These are phyloP conservation scores for Macrobrachium rosenbergii DNA, from an alignment of 1,140 invertebrate species.

Conservation along the genomic window DNA sequence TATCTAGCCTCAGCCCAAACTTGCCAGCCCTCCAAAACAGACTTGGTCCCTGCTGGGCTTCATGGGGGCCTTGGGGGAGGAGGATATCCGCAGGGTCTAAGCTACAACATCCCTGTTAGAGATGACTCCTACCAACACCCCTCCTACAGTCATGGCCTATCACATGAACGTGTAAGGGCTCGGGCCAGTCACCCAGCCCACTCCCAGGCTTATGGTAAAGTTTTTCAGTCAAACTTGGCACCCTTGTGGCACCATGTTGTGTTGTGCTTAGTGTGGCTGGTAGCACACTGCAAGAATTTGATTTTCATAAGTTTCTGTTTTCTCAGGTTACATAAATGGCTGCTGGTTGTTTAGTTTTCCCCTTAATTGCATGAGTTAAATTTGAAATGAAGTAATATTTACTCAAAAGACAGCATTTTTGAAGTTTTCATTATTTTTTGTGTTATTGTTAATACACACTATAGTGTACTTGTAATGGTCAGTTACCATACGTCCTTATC, in stretches of 20 bases:
- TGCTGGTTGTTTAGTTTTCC: conserved; percentile 47
- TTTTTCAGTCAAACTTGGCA: conserved; percentile 42
- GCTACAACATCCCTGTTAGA: conserved; percentile 56
- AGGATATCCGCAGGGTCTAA: conserved; percentile 47
- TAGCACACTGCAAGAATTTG: conserved; percentile 48
- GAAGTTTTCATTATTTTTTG: neutral
- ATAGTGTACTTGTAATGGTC: neutral
- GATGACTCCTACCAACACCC: conserved; percentile 34
- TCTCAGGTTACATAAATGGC: conserved; percentile 56
- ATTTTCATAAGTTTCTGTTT: conserved; percentile 2
- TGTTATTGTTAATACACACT: neutral
- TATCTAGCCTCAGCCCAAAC: conserved; percentile 63
- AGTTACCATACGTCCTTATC: too few species aligned
- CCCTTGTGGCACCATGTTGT: conserved; percentile 42
- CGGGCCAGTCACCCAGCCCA: conserved; percentile 59
- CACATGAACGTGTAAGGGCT: conserved; percentile 58
- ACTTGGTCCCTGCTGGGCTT: conserved; percentile 23
- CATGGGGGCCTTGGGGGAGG: neutral
- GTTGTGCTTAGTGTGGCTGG: conserved; percentile 56
- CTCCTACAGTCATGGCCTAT: conserved; percentile 46
- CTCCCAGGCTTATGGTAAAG: conserved; percentile 51
- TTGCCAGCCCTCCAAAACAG: conserved; percentile 45
- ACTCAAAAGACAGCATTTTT: neutral
- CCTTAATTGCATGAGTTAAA: conserved; percentile 41
- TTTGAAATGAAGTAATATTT: neutral